Conservation (phyloP, 2,888 invertebrate species). For the Eucera pruinosa region DNA sequence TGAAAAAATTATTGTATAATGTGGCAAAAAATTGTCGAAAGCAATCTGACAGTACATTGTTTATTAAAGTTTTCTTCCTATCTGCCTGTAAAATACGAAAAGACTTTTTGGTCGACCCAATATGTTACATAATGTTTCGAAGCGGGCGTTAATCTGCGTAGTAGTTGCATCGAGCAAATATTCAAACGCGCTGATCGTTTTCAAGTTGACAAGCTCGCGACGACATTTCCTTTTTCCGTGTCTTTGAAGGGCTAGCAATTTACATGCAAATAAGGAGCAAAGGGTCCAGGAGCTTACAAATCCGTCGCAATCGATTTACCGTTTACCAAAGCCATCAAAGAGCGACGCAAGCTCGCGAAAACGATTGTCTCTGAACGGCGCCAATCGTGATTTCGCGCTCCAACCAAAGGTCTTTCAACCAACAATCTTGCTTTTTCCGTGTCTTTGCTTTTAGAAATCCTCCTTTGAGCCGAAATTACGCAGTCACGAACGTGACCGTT, state of each 20-base stretch:
- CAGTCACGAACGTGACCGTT: conserved; percentile 1
- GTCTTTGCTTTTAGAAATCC: neutral
- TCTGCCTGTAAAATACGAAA: no score
- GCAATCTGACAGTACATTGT: no score
- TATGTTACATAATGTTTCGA: no score
- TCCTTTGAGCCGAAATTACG: conserved; percentile 9
- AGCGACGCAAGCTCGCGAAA: conserved; percentile 23
- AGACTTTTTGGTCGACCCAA: no score
- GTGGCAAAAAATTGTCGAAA: no score
- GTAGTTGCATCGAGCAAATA: no score
- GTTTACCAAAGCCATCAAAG: conserved; percentile 7
- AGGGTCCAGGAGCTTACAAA: conserved; percentile 34
- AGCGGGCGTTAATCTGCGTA: no score
- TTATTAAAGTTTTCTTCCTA: no score
- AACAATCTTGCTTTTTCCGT: neutral
- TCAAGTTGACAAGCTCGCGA: no score
- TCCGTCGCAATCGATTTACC: conserved; percentile 34
- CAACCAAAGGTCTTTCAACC: neutral
- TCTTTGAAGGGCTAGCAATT: conserved; percentile 38
- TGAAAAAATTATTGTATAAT: no score
- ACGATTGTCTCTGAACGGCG: neutral
- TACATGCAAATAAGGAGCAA: conserved; percentile 43
- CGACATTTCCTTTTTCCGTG: neutral
- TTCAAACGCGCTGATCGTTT: no score
- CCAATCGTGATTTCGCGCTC: conserved; percentile 27